Base-by-base conservation (phyloP, 2,113 vertebrate genomes). In the Eudyptes chrysolophus region DNA sequence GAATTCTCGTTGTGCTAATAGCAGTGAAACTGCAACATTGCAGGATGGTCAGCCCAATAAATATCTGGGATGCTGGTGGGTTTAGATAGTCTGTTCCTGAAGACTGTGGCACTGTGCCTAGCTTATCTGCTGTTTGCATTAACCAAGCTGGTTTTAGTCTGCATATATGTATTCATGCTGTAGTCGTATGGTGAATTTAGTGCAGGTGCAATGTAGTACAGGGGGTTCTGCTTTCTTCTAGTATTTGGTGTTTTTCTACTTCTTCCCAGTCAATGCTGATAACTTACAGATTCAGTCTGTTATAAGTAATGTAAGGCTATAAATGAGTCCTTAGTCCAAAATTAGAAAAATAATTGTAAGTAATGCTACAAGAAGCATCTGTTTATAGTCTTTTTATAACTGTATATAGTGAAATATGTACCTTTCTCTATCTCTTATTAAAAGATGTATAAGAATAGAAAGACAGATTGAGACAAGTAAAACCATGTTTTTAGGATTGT, bases 401-500 rank as follows among this genome's bases (percentile, higher is more conserved):
- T 55, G 4, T 57, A 9, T 66, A 4, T 58, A 15, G 22, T 42
- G 58, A 76, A 76, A 79, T 65, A 20, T 8, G 6, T 22, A 6
- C 6, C 9, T 54, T 57, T 60, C 38, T 93, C 24, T 77, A 3
- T 60, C 16, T 79, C 24, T 70, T 70, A 52, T 3, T 84, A 40
- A 42, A 79, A 84, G 21, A 62, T 49, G 4, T 5, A 13, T 82
- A 57, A 69, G 29, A 76, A 62, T 14, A 79, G 40, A 68, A 69
- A 48, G 36, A 44, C 9, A 8, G 30, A 26, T 46, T 80, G 54
- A 83, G 14, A 40, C 51, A 70, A 85, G 32, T 70, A 76, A 89
- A 68, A 60, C 44, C n/a, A 54, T 70, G 9, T 46, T 97, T 97
- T 91, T 94, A 99, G 99, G 95, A 64, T 72, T 98, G n/a, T 98